Base-by-base conservation (phyloP, 1,140 invertebrate species). In the Drosophila sp. region DNA sequence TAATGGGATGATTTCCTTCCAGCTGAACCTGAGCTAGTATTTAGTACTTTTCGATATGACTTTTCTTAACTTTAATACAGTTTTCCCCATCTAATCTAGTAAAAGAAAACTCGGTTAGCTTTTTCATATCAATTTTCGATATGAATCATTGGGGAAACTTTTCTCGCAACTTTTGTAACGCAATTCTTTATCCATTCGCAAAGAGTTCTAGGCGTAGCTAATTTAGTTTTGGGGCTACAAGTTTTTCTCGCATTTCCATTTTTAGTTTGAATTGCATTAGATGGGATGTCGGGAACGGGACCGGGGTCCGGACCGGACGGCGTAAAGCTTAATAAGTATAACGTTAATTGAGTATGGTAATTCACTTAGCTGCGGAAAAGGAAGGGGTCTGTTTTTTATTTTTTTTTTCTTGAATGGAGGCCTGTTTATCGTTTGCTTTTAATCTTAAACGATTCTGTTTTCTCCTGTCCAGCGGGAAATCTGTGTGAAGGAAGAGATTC, bases 291-390 rank as follows among this genome's bases (percentile, higher is more conserved):
- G 66, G 71, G 61, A 50, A 27, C 23, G 23, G 44, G 8, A 50
- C 7, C 17, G 17, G 17, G 17, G 17, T 17, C 17, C 17, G 17
- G 23, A 8, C 44, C 7, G 44, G 25, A 50, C 25, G 7, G 23
- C 7, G 25, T 25, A 25, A 50, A 23, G 44, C 44, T 50, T 85
- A 82, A 82, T 87, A 76, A 76, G 66, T 67, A 78, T 70, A 82
- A 78, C 71, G 75, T 82, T 86, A 85, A 85, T 85, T 85, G 83
- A 87, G 79, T 85, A 86, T 85, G 83, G 79, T 87, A 85, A 85
- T 87, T 82, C 80, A 86, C 70, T 86, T 66, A 71, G 74, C 72
- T 76, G 67, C 60, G 29, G 32, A 56, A 68, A 35, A 25, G 33
- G 32, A n/a, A 32, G 25, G 11, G 11, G 58, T 57, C 60, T 66